Conservation (phyloP, 1,140 invertebrate genomes). For the Caenorhabditis briggsae region DNA sequence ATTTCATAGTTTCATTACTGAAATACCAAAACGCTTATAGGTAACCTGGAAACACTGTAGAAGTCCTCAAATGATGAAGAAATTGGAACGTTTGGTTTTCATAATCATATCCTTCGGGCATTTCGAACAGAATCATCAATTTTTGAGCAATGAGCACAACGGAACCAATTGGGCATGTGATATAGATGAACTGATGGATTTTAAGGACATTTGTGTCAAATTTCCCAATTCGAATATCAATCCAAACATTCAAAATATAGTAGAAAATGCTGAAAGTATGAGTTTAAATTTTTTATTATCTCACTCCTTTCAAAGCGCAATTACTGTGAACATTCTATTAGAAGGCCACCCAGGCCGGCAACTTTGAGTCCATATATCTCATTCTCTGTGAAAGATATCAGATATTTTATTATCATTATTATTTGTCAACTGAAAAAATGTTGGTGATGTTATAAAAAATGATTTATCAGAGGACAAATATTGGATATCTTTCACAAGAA, state of each 20-base stretch:
- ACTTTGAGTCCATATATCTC: too few species aligned
- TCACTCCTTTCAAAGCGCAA: too few species aligned
- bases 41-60: not conserved
- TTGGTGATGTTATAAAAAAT: too few species aligned
- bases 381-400: too few species aligned
- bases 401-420: too few species aligned
- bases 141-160: conserved; percentile 7
- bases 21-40: not conserved
- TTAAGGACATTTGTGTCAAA: conserved; percentile 18
- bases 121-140: not conserved
- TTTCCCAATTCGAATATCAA: conserved; percentile 17
- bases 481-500: too few species aligned
- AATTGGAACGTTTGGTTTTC: not conserved
- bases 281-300: not conserved
- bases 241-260: conserved; percentile 5
- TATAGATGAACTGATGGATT: conserved; percentile 21
- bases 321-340: too few species aligned
- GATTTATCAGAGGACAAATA: too few species aligned
- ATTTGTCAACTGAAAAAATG: too few species aligned
- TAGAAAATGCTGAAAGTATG: conserved; percentile 9
- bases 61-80: conserved; percentile 19
- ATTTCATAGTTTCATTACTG: not conserved
- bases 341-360: too few species aligned
- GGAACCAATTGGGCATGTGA: not conserved
- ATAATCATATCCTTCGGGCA: not conserved